Conservation (phyloP, 2,888 invertebrate species). For the Mechanitis mazaeus region DNA sequence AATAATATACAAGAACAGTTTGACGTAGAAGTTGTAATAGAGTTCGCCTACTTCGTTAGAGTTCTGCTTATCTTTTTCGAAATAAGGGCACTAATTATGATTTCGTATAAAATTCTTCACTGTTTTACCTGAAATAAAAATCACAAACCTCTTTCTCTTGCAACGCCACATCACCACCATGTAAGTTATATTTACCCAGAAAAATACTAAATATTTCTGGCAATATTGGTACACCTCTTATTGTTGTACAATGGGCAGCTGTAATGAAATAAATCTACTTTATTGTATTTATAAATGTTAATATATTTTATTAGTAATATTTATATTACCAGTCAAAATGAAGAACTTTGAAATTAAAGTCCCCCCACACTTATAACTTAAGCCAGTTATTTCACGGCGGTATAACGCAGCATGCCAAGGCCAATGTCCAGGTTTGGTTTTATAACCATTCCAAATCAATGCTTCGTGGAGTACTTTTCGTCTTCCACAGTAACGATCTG, state of each 20-base stretch:
- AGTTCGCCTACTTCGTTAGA: no score
- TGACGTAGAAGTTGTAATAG: no score
- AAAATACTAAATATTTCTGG: conserved; percentile 16
- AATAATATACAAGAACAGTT: no score
- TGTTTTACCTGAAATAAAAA: not conserved
- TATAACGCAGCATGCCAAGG: conserved; percentile 60
- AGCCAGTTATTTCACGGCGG: conserved; percentile 33
- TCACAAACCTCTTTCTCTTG: conserved; percentile 10
- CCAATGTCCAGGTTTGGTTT: conserved; percentile 56
- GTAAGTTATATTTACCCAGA: conserved; percentile 11
- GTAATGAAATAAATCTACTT: not conserved
- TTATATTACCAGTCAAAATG: conserved; percentile 46
- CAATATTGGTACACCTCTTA: conserved; percentile 13
- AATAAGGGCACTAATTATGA: no score
- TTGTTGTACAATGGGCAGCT: conserved; percentile 19
- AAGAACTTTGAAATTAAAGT: conserved; percentile 45
- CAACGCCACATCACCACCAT: conserved; percentile 2
- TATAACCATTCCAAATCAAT: conserved; percentile 47
- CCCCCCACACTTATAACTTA: conserved; percentile 58
- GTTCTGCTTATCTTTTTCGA: no score
- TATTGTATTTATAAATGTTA: not conserved
- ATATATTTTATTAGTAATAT: not conserved
- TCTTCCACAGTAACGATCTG: conserved; percentile 43
- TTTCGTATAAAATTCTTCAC: no score
- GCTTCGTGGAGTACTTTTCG: conserved; percentile 44